Base-by-base conservation (phyloP, 2,888 invertebrate genomes). In the Oxystoma pomonae region DNA sequence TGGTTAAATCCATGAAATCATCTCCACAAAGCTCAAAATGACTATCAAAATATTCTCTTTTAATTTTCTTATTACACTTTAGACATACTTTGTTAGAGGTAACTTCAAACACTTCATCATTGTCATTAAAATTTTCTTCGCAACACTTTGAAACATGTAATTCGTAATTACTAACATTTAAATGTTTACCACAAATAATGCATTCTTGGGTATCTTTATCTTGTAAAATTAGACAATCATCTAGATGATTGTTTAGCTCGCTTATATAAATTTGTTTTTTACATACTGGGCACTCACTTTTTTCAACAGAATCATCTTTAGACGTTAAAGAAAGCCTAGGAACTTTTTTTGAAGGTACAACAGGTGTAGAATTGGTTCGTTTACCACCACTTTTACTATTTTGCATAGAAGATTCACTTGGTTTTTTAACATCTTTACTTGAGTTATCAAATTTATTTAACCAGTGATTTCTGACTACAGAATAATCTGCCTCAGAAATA, bases 281-380 rank as follows among this genome's bases (percentile, higher is more conserved):
- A 69, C 83, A 83, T 57, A 79, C 74, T 5, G 83, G 82, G 71
- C 83, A 83, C 12, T 69, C 63, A 12, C 59, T 65, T 55, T 55
- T 57, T 19, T 55, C 49, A 20, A 19, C 51, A 20, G 57, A 16
- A 57, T 59, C 53, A 35, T 35, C 35, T 60, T 62, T 35, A 16
- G 53, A 7, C 21, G 1, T 57, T 2, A 35, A 7, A 35, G 64
- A 59, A 22, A 68, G 49, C 61, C 58, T 70, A 16, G 65, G 68
- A 59, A 63, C 3, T 56, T 71, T 71, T 57, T 61, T 55, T 0
- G 62, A 3, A 50, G 58, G 18, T n/a, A 64, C 19, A 49, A 52
- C 16, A 7, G 16, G 16, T 17, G 65, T 63, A 16, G 59, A 20
- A 20, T 19, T 61, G 58, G 60, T 19, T 59, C 60, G 57, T 56